A percentile compares a stretch with the other conserved stretches of the same genome.
phyloP scores from a whole-genome alignment of 2,888 invertebrate genomes.

The Selenia dentaria region DNA sequence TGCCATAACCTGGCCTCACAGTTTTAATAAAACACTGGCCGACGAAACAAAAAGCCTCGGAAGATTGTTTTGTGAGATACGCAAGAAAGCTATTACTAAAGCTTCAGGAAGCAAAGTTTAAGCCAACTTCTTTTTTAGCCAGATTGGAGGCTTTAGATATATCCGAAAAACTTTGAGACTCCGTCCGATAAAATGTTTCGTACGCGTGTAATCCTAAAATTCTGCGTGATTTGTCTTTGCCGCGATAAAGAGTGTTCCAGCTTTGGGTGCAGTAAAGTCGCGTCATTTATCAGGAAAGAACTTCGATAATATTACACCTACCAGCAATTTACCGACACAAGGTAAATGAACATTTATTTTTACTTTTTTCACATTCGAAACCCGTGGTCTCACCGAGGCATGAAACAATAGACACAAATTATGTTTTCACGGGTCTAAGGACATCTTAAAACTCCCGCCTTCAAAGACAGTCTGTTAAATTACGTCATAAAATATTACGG shows the following conservation, averaged over 20 bases:
- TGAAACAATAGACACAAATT: constrained; percentile 49
- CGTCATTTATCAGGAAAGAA: constrained; percentile 41
- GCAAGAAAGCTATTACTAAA: constrained; percentile 59
- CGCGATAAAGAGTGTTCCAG: constrained; percentile 55
- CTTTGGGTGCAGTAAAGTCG: constrained; percentile 47
- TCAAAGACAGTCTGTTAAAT: constrained; percentile 66
- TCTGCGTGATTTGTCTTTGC: constrained; percentile 69
- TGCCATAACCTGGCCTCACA: constrained; percentile 1
- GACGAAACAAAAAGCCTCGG: constrained; percentile 14
- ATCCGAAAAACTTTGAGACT: constrained; percentile 61
- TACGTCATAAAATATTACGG: constrained; percentile 71
- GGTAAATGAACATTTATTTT: constrained; percentile 39
- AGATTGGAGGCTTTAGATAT: constrained; percentile 70
- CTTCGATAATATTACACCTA: constrained; percentile 27
- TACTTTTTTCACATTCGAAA: constrained; percentile 35
- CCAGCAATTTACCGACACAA: constrained; percentile 17
- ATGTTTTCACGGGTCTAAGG: constrained; percentile 43
- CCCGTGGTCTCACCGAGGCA: constrained; percentile 36
- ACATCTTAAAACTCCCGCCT: constrained; percentile 56
- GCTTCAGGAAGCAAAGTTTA: constrained; percentile 63
- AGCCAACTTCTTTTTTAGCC: constrained; percentile 59
- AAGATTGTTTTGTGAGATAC: constrained; percentile 26
- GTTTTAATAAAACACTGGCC: constrained; percentile 16
- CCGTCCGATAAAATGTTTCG: constrained; percentile 72
- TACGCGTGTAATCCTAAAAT: constrained; percentile 70